phyloP scores from a whole-genome alignment of 2,888 invertebrate species.

The Polyommatus icarus region DNA sequence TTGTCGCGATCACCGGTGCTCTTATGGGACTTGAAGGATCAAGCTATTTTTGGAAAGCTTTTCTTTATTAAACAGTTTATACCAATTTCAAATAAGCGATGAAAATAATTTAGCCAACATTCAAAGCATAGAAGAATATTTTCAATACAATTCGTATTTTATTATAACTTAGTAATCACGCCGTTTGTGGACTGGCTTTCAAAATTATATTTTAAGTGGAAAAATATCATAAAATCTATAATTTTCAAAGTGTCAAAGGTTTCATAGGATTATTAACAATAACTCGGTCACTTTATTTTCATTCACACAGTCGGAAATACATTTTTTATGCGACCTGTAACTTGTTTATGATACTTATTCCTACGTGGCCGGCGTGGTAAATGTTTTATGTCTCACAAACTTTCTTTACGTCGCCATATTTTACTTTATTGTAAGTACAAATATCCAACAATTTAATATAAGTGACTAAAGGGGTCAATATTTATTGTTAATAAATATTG shows the following conservation, averaged over 20 bases:
- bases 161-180: too few species aligned
- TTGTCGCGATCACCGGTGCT: too few species aligned
- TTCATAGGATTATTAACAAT: background rate
- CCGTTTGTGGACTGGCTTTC: too few species aligned
- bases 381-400: constrained; percentile 19
- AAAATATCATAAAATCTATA: too few species aligned
- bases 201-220: too few species aligned
- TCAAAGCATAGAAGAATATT: too few species aligned
- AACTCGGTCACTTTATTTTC: background rate
- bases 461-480: background rate
- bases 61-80: too few species aligned
- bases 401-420: background rate
- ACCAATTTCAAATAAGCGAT: too few species aligned
- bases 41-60: background rate
- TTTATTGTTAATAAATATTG: too few species aligned
- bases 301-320: background rate
- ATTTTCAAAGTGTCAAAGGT: background rate
- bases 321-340: constrained; percentile 7
- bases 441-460: background rate
- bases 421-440: background rate
- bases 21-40: too few species aligned
- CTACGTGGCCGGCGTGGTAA: constrained; percentile 10
- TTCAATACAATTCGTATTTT: too few species aligned
- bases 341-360: constrained; percentile 21
- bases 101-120: too few species aligned